Evolutionary conservation across 2,888 invertebrate species (phyloP).

Genomic region (Selenia dentaria): DNA sequence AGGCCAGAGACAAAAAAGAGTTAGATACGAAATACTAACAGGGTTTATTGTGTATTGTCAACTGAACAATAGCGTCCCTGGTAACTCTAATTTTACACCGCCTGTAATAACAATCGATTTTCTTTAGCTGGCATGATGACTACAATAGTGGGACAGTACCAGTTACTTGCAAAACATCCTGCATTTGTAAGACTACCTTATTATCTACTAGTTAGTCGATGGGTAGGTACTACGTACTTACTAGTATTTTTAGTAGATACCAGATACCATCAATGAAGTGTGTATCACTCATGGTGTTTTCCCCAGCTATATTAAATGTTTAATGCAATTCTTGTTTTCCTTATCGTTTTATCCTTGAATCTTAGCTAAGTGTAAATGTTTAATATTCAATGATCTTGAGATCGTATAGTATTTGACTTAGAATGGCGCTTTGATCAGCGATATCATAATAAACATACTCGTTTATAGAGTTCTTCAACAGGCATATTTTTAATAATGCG

Average conservation of each 20-base stretch:
- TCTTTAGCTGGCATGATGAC: conserved; percentile 26
- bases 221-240: no score
- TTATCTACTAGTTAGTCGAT: no score
- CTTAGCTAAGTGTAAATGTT: conserved; percentile 19
- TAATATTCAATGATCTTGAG: conserved; percentile 14
- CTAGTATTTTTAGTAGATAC: background rate
- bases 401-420: no score
- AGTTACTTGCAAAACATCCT: conserved; percentile 50
- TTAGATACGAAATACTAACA: no score
- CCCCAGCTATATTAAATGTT: background rate
- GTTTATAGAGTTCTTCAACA: no score
- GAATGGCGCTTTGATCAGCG: no score
- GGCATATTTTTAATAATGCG: no score
- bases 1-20: no score
- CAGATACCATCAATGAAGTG: no score
- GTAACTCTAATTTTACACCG: conserved; percentile 13
- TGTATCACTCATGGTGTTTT: conserved; percentile 41
- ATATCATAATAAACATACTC: no score
- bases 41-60: conserved; percentile 33
- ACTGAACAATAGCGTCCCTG: conserved; percentile 40
- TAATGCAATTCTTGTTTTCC: conserved; percentile 33
- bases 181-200: conserved; percentile 36
- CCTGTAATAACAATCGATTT: conserved; percentile 22
- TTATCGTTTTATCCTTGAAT: conserved; percentile 31
- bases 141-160: conserved; percentile 25